Evolutionary conservation across 1,140 invertebrate species (phyloP).

Genomic region (Procambarus clarkii): DNA sequence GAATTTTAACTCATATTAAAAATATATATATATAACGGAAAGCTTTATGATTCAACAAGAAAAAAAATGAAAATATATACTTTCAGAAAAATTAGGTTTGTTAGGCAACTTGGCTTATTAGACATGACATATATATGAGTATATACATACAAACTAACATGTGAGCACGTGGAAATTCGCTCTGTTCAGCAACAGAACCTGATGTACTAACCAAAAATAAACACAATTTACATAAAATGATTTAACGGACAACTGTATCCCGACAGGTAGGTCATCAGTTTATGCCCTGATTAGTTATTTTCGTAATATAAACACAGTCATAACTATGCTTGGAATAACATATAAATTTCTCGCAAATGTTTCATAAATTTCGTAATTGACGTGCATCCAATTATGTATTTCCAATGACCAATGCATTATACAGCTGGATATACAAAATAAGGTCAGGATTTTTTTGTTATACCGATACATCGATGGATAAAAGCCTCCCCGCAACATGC

Average conservation of each 20-base stretch:
- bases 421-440: not conserved
- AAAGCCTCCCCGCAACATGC: not conserved
- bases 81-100: too few species aligned
- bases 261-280: not conserved
- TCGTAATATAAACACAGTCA: not conserved
- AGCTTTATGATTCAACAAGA: too few species aligned
- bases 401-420: not conserved
- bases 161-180: not conserved
- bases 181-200: not conserved
- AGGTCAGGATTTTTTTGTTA: not conserved
- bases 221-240: not conserved
- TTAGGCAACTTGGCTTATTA: too few species aligned
- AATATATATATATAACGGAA: too few species aligned
- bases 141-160: not conserved
- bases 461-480: not conserved
- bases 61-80: too few species aligned
- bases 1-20: too few species aligned
- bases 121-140: too few species aligned
- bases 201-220: not conserved
- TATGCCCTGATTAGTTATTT: not conserved
- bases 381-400: not conserved
- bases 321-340: not conserved
- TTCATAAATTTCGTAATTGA: not conserved
- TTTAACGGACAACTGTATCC: not conserved
- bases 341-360: not conserved